These are phyloP conservation scores for Epinotia demarniana DNA, from an alignment of 2,888 invertebrate species.

Conservation along the genomic window DNA sequence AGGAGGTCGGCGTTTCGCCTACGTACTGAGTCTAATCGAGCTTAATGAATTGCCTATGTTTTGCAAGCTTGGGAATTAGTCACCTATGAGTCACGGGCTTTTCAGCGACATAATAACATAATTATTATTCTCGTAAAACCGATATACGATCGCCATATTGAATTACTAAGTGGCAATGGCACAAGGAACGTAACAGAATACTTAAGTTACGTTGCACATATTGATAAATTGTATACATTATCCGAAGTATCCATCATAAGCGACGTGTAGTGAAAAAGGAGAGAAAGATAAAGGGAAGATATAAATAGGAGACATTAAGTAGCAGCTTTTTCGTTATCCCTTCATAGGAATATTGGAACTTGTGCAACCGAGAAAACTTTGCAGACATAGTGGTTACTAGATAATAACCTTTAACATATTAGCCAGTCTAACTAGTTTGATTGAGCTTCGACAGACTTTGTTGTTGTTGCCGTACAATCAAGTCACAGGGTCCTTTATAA, in stretches of 20 bases:
- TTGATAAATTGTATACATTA: neutral
- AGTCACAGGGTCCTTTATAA: neutral
- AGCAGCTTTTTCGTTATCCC: neutral
- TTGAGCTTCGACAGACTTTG: neutral
- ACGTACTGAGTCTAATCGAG: conserved; percentile 27
- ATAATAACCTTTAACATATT: neutral
- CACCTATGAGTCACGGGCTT: conserved; percentile 10
- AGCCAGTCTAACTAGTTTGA: neutral
- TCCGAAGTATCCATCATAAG: too few species aligned
- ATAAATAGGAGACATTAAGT: neutral
- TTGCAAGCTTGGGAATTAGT: conserved; percentile 22
- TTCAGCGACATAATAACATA: conserved; percentile 11
- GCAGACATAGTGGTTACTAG: conserved; percentile 8
- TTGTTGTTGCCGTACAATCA: neutral
- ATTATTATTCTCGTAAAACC: neutral
- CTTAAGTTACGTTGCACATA: neutral
- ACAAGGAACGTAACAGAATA: neutral
- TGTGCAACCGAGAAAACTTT: conserved; percentile 2
- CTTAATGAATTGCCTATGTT: conserved; percentile 37
- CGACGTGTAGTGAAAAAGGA: neutral
- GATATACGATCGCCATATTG: neutral
- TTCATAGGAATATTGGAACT: neutral
- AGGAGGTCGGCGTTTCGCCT: conserved; percentile 35
- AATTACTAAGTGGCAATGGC: neutral
- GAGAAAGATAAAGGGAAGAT: neutral